Evolutionary conservation across 2,888 invertebrate genomes (phyloP).

Genomic region (Dasypogon diadema): DNA sequence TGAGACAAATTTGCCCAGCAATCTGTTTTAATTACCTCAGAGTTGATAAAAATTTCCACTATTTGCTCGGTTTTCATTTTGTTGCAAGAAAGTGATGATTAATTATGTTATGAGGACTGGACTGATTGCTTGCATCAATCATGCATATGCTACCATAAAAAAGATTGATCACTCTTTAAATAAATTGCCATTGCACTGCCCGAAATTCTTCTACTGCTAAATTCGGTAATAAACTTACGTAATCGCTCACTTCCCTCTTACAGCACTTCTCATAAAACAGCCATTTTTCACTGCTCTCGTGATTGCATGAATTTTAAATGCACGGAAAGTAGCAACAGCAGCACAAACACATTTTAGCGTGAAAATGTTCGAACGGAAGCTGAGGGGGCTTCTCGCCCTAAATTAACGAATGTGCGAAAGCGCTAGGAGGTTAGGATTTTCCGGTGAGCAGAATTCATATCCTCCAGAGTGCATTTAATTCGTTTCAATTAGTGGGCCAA

Average conservation of each 20-base stretch:
- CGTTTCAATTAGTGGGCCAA: not conserved
- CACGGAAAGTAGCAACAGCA: too few species aligned
- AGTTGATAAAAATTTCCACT: too few species aligned
- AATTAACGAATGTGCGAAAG: not conserved
- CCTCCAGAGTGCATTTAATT: not conserved
- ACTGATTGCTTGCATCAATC: not conserved
- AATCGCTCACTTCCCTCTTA: too few species aligned
- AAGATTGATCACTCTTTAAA: not conserved
- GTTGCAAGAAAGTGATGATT: not conserved
- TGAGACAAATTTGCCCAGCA: too few species aligned
- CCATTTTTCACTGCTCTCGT: too few species aligned
- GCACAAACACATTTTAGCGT: too few species aligned
- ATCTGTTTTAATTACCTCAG: too few species aligned
- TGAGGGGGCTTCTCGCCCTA: too few species aligned
- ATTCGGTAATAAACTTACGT: not conserved
- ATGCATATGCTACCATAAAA: not conserved
- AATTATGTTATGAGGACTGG: not conserved
- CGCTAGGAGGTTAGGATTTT: not conserved
- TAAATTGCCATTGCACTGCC: not conserved
- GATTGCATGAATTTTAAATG: too few species aligned
- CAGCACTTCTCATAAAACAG: too few species aligned
- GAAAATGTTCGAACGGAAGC: too few species aligned
- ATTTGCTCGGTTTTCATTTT: too few species aligned
- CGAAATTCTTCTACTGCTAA: not conserved
- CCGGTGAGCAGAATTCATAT: not conserved